Conservation (phyloP, 2,888 invertebrate genomes). For the Spisula subtruncata region DNA sequence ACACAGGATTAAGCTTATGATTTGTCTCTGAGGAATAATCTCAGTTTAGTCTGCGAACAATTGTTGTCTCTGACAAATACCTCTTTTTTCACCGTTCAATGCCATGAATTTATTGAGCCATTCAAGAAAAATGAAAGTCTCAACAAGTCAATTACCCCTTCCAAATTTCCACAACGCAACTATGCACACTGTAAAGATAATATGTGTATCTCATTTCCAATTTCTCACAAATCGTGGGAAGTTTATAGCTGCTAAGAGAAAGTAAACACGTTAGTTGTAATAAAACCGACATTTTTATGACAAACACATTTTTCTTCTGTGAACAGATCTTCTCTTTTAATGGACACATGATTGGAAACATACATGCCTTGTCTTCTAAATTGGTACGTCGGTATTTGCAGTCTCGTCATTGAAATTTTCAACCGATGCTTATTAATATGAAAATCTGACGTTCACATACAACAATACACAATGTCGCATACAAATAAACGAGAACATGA, state of each 20-base stretch:
- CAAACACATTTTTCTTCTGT: neutral
- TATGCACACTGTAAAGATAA: neutral
- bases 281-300: conserved; percentile 9
- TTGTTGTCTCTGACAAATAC: neutral
- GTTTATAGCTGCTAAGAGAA: neutral
- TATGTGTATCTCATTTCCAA: neutral
- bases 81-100: neutral
- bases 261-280: neutral
- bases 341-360: neutral
- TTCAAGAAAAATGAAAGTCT: neutral
- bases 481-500: too few relatives aligned
- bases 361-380: neutral
- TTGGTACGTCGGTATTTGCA: too few relatives aligned
- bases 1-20: too few relatives aligned
- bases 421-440: too few relatives aligned
- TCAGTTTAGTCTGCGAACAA: too few relatives aligned
- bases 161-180: neutral
- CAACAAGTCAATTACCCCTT: neutral
- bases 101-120: neutral
- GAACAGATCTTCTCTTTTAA: neutral
- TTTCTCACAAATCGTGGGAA: neutral
- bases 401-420: too few relatives aligned
- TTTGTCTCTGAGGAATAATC: too few relatives aligned
- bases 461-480: too few relatives aligned
- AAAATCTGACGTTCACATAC: too few relatives aligned